phyloP scores from a whole-genome alignment of 1,140 invertebrate species.

The Musca domestica region DNA sequence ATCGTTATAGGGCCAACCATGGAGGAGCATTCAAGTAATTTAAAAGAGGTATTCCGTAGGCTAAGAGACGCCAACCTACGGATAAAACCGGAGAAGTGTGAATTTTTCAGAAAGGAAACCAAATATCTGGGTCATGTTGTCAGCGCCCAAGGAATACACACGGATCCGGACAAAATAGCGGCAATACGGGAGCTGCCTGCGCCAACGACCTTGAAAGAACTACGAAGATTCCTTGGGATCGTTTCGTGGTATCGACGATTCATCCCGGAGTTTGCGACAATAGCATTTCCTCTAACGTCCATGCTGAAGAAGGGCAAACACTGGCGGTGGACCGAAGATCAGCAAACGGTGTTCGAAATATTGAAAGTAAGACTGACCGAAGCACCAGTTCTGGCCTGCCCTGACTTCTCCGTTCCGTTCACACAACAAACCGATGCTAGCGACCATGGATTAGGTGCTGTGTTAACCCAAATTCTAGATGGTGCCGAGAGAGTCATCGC shows the following conservation, averaged over 20 bases:
- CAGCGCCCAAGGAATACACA: conserved; percentile 38
- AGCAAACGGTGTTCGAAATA: conserved; percentile 32
- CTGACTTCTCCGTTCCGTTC: background rate
- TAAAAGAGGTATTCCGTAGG: conserved; percentile 31
- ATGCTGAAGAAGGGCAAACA: too few species aligned
- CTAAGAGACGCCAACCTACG: conserved; percentile 19
- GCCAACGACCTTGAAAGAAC: conserved; percentile 36
- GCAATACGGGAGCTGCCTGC: conserved; percentile 41
- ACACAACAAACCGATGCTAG: conserved; percentile 29
- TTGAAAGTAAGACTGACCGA: conserved; percentile 39
- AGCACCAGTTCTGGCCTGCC: background rate
- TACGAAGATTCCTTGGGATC: conserved; percentile 49
- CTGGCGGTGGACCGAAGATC: conserved; percentile 32
- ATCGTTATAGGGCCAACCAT: conserved; percentile 47
- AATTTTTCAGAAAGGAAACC: background rate
- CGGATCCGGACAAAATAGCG: conserved; percentile 46
- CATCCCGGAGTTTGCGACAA: conserved; percentile 38
- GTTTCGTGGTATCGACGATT: conserved; percentile 49
- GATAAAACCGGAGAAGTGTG: conserved; percentile 28
- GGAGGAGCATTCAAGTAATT: conserved; percentile 43
- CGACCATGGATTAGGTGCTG: conserved; percentile 40
- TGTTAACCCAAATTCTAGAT: conserved; percentile 33
- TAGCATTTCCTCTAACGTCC: conserved; percentile 40
- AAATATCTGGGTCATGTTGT: conserved; percentile 41
- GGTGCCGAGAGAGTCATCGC: conserved; percentile 34